These are phyloP conservation scores for Acleris holmiana DNA, from an alignment of 2,888 invertebrate genomes.

Conservation along the genomic window DNA sequence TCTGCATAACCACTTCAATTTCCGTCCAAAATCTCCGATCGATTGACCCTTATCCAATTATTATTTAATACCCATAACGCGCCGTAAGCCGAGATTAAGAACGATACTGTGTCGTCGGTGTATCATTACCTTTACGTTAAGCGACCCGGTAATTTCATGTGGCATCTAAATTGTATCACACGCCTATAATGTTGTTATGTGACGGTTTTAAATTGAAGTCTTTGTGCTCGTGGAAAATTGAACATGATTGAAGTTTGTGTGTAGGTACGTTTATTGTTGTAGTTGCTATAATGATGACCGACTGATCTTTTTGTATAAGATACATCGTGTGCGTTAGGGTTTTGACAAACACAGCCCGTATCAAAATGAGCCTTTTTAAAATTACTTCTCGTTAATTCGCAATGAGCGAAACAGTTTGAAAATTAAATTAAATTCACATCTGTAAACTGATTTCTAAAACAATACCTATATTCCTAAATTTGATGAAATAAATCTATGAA, in stretches of 20 bases:
- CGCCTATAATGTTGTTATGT: conserved; percentile 56
- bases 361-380: no score
- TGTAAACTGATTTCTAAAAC: no score
- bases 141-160: conserved; percentile 60
- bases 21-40: conserved; percentile 53
- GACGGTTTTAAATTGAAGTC: conserved; percentile 25
- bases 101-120: conserved; percentile 58
- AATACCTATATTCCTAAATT: no score
- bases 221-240: neutral
- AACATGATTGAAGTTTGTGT: neutral
- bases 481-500: no score
- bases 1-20: conserved; percentile 17
- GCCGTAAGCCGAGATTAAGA: conserved; percentile 77
- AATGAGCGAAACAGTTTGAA: no score
- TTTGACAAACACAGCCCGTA: no score
- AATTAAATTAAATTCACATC: no score
- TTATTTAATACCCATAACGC: conserved; percentile 75
- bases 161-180: conserved; percentile 78
- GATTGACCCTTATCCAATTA: conserved; percentile 80
- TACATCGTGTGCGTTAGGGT: no score
- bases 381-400: no score
- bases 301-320: no score
- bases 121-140: conserved; percentile 75
- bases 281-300: neutral
- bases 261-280: neutral